These are phyloP conservation scores for Saccostrea glomerata DNA, from an alignment of 1,140 invertebrate species.

Conservation along the genomic window DNA sequence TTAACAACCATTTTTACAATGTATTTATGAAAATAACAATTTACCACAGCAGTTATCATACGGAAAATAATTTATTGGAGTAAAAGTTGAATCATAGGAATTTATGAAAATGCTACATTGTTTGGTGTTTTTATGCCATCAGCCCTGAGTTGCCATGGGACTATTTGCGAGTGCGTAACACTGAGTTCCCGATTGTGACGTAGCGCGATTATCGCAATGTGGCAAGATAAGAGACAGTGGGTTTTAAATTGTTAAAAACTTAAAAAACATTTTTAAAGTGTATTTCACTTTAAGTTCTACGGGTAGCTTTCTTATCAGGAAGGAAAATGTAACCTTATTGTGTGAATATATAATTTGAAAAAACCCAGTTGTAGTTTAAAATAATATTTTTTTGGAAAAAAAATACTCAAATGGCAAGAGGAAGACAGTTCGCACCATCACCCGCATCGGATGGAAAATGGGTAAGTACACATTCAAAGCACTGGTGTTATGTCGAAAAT, in stretches of 20 bases:
- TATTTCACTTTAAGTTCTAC: neutral
- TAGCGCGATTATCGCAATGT: neutral
- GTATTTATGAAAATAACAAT: neutral
- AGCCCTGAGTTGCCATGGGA: slow-evolving; percentile 6
- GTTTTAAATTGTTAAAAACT: slow-evolving; percentile 34
- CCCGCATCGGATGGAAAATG: slow-evolving; percentile 50
- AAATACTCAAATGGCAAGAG: slow-evolving; percentile 52
- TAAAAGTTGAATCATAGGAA: neutral
- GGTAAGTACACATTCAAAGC: slow-evolving; percentile 48
- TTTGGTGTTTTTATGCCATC: neutral
- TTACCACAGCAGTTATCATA: neutral
- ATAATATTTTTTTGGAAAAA: neutral
- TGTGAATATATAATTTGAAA: neutral
- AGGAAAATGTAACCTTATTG: slow-evolving; percentile 12
- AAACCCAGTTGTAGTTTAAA: neutral
- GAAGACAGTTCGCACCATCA: slow-evolving; percentile 52
- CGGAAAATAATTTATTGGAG: neutral
- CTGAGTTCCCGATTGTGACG: neutral
- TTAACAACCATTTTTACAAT: neutral
- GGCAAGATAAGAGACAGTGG: slow-evolving; percentile 19
- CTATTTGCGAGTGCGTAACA: neutral
- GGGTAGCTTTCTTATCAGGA: slow-evolving; percentile 13
- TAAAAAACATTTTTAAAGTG: slow-evolving; percentile 30
- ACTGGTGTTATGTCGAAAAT: neutral
- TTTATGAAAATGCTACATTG: neutral